Conservation (phyloP, 2,797 vertebrate genomes). For the Betta splendens region DNA sequence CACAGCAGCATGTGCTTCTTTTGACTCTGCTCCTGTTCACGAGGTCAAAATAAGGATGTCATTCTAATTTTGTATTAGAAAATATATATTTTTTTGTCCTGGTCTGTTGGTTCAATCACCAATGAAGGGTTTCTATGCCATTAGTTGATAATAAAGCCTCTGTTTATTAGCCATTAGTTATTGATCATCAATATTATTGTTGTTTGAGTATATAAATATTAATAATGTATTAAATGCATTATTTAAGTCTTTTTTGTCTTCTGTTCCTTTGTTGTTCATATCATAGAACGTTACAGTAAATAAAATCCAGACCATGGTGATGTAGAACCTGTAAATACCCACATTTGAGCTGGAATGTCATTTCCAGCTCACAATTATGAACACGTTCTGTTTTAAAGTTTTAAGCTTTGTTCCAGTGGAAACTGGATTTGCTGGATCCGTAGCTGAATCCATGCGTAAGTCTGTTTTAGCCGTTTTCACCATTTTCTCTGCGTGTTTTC, state of each 20-base stretch:
- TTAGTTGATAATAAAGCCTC: not conserved
- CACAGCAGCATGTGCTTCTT: conserved; percentile 81
- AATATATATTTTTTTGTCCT: not conserved
- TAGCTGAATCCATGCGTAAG: too few species aligned
- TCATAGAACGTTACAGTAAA: too few species aligned
- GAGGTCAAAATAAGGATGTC: not conserved
- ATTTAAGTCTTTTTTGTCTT: conserved; percentile 6
- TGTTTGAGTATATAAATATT: conserved; percentile 6
- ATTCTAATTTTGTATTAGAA: not conserved
- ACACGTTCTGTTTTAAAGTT: too few species aligned
- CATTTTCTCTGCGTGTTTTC: not conserved
- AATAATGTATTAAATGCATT: conserved; percentile 36
- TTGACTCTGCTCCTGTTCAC: conserved; percentile 64
- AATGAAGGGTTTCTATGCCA: not conserved
- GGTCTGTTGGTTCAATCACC: not conserved
- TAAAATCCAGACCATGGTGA: not conserved
- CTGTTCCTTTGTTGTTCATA: not conserved
- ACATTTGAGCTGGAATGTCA: too few species aligned
- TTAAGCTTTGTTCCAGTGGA: too few species aligned
- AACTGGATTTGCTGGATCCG: too few species aligned
- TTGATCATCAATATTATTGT: too few species aligned
- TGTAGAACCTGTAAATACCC: too few species aligned
- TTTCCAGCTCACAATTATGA: too few species aligned
- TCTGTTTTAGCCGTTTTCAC: not conserved
- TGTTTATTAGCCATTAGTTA: not conserved